Evolutionary conservation across 2,113 vertebrate genomes (phyloP).

Genomic region (Campylorhamphus procurvoides): DNA sequence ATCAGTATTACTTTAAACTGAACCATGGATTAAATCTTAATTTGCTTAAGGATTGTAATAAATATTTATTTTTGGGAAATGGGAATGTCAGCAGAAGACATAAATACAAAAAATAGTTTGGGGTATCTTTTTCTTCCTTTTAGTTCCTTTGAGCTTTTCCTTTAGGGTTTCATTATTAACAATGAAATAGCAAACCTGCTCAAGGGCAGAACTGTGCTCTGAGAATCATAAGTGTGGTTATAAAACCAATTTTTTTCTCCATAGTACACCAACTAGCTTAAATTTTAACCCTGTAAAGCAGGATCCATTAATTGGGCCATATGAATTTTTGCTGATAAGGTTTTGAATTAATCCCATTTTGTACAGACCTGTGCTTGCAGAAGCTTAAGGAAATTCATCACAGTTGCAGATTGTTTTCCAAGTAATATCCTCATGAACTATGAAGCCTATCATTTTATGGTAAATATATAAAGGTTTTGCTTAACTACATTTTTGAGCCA

Average conservation of each 20-base stretch:
- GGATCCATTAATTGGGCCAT: neutral
- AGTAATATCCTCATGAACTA: conserved; percentile 24
- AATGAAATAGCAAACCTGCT: conserved; percentile 38
- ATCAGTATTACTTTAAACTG: neutral
- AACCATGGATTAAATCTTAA: neutral
- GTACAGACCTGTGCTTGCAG: conserved; percentile 39
- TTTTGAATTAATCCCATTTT: conserved; percentile 61
- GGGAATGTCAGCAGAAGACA: conserved; percentile 1
- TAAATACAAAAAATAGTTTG: neutral
- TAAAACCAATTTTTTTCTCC: neutral
- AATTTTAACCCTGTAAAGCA: conserved; percentile 61
- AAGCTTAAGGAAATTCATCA: conserved; percentile 57
- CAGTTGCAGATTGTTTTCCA: conserved; percentile 54
- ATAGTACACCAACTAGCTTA: neutral
- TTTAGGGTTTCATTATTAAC: conserved; percentile 48
- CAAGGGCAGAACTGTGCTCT: conserved; percentile 9
- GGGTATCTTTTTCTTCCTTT: conserved; percentile 5
- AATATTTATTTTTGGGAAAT: conserved; percentile 23
- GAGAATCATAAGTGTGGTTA: neutral
- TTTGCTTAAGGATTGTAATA: conserved; percentile 10
- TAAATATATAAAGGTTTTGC: conserved; percentile 45
- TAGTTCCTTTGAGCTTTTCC: conserved; percentile 34
- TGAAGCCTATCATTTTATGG: conserved; percentile 24
- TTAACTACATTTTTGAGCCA: conserved; percentile 33
- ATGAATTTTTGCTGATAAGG: conserved; percentile 62